Percentiles rank a stretch among this genome's conserved stretches.
These are phyloP conservation scores for Microctenopoma lineatum DNA, from an alignment of 2,797 vertebrate species.

Conservation along the genomic window DNA sequence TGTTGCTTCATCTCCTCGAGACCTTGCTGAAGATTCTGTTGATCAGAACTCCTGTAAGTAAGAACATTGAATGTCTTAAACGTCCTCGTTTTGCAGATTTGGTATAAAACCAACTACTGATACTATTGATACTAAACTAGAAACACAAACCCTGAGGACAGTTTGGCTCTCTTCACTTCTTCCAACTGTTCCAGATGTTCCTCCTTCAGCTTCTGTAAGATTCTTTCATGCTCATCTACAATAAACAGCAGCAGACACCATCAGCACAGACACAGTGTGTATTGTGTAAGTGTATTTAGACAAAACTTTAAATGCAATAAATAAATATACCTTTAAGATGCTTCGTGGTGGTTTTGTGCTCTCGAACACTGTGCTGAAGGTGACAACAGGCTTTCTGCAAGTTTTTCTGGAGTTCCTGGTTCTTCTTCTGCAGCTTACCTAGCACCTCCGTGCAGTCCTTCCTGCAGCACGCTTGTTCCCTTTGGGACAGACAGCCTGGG, in stretches of 20 bases:
- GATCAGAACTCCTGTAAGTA: slow-evolving; percentile 42
- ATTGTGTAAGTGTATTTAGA: background rate
- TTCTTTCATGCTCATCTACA: slow-evolving; percentile 83
- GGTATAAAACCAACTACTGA: too few relatives aligned
- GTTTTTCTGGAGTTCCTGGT: slow-evolving; percentile 87
- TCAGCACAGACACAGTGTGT: slow-evolving; percentile 5
- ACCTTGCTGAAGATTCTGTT: slow-evolving; percentile 79
- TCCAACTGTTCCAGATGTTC: slow-evolving; percentile 82
- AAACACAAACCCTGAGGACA: slow-evolving; percentile 71
- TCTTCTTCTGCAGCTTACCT: slow-evolving; percentile 84
- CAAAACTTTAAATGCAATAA: background rate
- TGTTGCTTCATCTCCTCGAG: slow-evolving; percentile 94
- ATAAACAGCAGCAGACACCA: slow-evolving; percentile 18
- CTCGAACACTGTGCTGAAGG: slow-evolving; percentile 86
- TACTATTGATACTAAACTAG: background rate
- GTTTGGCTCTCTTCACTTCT: slow-evolving; percentile 70
- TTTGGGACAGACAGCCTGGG: slow-evolving; percentile 63
- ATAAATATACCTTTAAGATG: slow-evolving; percentile 80
- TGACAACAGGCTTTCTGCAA: slow-evolving; percentile 86
- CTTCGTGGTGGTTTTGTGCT: slow-evolving; percentile 81
- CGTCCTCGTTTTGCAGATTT: too few relatives aligned
- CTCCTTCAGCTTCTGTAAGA: slow-evolving; percentile 79
- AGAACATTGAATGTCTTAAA: too few relatives aligned
- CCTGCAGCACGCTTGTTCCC: slow-evolving; percentile 67
- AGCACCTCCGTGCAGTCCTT: slow-evolving; percentile 77